These are phyloP conservation scores for Troglohyphantes excavatus DNA, from an alignment of 2,888 invertebrate genomes.

Conservation along the genomic window DNA sequence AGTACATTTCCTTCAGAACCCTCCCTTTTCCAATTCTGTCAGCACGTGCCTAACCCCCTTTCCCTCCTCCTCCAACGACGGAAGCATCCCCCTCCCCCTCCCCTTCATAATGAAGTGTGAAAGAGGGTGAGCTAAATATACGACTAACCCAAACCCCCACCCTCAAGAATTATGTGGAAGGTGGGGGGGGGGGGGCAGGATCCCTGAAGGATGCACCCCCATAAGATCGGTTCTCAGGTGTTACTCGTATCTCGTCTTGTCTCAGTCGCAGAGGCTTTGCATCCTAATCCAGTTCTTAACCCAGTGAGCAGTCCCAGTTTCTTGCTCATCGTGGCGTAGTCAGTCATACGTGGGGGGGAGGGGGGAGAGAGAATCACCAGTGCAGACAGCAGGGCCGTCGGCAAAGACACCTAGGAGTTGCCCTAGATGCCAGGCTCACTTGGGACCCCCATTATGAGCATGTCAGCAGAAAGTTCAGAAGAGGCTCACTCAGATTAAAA, in stretches of 20 bases:
- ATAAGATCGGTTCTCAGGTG: no score
- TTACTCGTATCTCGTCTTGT: neutral
- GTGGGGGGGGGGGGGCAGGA: neutral
- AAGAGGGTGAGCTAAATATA: conserved; percentile 21
- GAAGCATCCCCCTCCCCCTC: conserved; percentile 2
- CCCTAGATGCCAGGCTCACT: no score
- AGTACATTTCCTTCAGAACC: conserved; percentile 27
- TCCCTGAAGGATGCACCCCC: no score
- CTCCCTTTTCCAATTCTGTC: neutral
- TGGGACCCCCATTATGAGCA: no score
- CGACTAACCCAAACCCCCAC: neutral
- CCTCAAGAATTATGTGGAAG: neutral
- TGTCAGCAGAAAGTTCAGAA: no score
- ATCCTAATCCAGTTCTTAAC: neutral
- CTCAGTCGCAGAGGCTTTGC: neutral
- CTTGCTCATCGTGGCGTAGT: no score
- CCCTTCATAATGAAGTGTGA: conserved; percentile 66
- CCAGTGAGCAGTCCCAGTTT: neutral
- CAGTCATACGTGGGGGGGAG: no score
- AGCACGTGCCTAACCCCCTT: conserved; percentile 30
- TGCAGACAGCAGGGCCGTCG: no score
- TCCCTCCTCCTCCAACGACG: neutral
- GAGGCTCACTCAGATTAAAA: no score
- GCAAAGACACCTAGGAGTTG: no score
- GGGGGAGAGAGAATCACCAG: no score